Evolutionary conservation across 2,888 invertebrate species (phyloP), one percentile per base, ranked within the genome.

Genomic region (Abscondita cerata): DNA sequence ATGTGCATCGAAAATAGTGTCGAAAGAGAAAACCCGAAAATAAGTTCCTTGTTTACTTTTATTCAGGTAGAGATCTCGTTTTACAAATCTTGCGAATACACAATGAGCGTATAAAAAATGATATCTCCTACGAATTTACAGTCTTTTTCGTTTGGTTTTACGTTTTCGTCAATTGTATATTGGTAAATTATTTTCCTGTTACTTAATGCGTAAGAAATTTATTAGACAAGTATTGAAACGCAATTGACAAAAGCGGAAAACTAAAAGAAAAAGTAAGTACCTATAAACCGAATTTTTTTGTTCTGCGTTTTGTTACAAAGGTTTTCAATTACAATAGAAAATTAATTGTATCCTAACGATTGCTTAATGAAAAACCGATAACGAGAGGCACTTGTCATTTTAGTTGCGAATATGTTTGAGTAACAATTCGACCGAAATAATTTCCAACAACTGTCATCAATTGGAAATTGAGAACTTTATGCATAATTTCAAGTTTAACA

Each of bases 1-100:
- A 44, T 44, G 44, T 16, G 44, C 44, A 44, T 44, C n/a, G 44
- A 18, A 44, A 44, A 44, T 44, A 16, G 44, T 44, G 44, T 18
- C 44, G 44, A 18, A 44, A 44, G n/a, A 25, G 25, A 11, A 18
- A 18, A 16, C 16, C n/a, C n/a, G 44, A 18, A 18, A 44, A 44
- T 44, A 44, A 44, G 19, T 44, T 44, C 19, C 18, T 44, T 44
- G 44, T 15, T 18, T 44, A 44, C n/a, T 8, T 40, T 40, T 40
- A 40, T 40, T 40, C 40, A 40, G 5, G 8, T 36, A 36, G 36
- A 36, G 11, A 36, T 36, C 36, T 18, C 18, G 44, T 36, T 36
- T 36, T 36, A 36, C 36, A 44, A 44, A 41, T 41, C 41, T 41
- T 44, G 15, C 11, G 19, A 19, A 40, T 40, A 40, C 40, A 40